Evolutionary conservation across 2,113 vertebrate species (phyloP).

Genomic region (Prunella himalayana): DNA sequence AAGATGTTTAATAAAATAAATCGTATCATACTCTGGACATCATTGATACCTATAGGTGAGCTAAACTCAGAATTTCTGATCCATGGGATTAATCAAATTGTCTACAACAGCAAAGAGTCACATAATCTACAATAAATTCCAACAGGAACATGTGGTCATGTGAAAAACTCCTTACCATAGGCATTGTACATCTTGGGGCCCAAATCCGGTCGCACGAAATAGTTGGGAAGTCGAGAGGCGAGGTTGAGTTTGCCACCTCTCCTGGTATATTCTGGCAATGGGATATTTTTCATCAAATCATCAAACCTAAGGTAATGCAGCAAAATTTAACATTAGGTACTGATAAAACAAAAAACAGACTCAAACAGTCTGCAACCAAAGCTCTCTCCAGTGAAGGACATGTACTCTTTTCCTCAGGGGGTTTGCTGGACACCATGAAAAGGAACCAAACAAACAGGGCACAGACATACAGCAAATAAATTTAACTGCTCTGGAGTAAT

Average conservation of each 20-base stretch:
- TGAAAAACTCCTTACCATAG: slow-evolving; percentile 66
- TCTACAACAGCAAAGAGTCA: neutral
- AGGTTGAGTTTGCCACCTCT: slow-evolving; percentile 79
- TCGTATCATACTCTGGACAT: neutral
- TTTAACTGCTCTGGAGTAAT: neutral
- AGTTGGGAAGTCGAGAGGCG: slow-evolving; percentile 77
- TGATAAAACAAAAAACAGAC: neutral
- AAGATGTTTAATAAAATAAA: neutral
- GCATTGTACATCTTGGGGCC: slow-evolving; percentile 85
- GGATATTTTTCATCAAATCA: slow-evolving; percentile 81
- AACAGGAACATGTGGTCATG: neutral
- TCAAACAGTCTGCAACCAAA: neutral
- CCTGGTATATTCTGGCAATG: slow-evolving; percentile 78
- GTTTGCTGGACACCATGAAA: neutral
- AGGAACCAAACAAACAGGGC: neutral
- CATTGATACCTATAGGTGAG: neutral
- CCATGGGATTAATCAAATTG: neutral
- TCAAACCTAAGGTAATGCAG: slow-evolving; percentile 70
- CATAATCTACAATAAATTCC: neutral
- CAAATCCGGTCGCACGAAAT: slow-evolving; percentile 79
- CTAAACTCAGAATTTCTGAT: neutral
- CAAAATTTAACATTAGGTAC: neutral
- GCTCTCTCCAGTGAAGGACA: neutral
- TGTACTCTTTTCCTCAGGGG: neutral
- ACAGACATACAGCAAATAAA: neutral